Base-by-base conservation (phyloP, 2,113 vertebrate genomes). In the Calyptommatus sinebrachiatus region DNA sequence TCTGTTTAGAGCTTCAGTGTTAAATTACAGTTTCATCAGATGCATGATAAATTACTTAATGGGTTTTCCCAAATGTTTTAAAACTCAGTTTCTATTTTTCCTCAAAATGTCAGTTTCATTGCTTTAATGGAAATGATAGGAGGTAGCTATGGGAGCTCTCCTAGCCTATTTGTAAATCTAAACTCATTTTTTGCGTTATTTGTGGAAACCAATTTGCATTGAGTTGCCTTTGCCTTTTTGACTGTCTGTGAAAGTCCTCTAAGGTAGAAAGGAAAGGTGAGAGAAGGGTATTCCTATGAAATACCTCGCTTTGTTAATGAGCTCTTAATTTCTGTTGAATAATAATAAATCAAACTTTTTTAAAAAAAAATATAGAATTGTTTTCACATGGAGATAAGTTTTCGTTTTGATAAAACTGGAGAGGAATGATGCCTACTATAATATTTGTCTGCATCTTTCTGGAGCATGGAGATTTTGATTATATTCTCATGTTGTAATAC, bases 21-120 rank as follows among this genome's bases (percentile, higher is more conserved):
- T 85, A 87, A 90, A 89, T 82, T 85, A 85, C 80, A 57, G 86
- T 70, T 90, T 89, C 88, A 90, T 88, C 93, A 89, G 85, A 75
- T 88, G 88, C 79, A 75, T 67, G 81, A 79, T 87, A 88, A 91
- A 91, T 87, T 77, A 45, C 85, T 85, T 81, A 84, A 77, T 65
- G 84, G 86, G 82, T 85, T 82, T 82, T 86, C 88, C 90, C 89
- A 86, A 81, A 76, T 84, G 89, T 83, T 88, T 87, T 86, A 29
- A 88, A 90, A 89, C 84, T 45, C 76, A 67, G 75, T 82, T 87
- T 73, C 6, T 80, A 4, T 78, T 87, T 88, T 85, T 83, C 48
- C 81, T 10, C 85, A 84, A 79, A 79, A 50, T 3, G 69, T 62
- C 78, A 48, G 87, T 81, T 87, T 85, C 10, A 0, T 26, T 74